Evolutionary conservation across 2,113 vertebrate species (phyloP), one percentile per base, ranked within the genome.

Genomic region (Thinocorus orbignyianus): DNA sequence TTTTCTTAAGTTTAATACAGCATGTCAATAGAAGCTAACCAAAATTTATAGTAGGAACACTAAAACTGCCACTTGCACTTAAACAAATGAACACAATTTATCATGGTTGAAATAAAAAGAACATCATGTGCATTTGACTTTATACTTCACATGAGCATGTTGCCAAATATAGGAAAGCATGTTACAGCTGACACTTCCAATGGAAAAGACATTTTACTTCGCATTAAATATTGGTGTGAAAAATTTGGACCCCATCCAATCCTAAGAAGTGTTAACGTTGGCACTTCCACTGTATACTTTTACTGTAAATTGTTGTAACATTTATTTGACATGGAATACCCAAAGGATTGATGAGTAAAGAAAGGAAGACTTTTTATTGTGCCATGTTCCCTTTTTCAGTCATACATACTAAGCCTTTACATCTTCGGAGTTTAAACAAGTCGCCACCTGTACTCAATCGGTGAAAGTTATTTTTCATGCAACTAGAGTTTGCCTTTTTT

Each of bases 131-230:
- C 97, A 96, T 97, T 97, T 96, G 98, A 98, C 98, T 98, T 97
- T 96, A 97, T 96, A 96, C 98, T 98, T 98, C 95, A 98, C 97
- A 97, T 96, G 97, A 98, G 97, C 93, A 51, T 88, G 97, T 98
- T 98, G 98, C 98, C 99, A 99, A 99, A 99, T 99, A 99, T 99
- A 99, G 98, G 98, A 98, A 99, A 98, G 98, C 97, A 94, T 96
- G 98, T 97, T 98, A 97, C 98, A 98, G 98, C 97, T 98, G 97
- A 98, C 98, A 98, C 97, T 98, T 98, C 97, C 98, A 98, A 97
- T 98, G 98, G 98, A 98, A 98, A 98, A 98, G 98, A 98, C 98
- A 97, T 98, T 98, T 98, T 98, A 97, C 97, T 98, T 98, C 98
- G 94, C 97, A 88, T 99, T 98, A 99, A 99, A 98, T 98, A 98